A percentile compares a stretch with the other conserved stretches of the same genome.
phyloP scores from a whole-genome alignment of 2,888 invertebrate genomes.

The Polyommatus icarus region DNA sequence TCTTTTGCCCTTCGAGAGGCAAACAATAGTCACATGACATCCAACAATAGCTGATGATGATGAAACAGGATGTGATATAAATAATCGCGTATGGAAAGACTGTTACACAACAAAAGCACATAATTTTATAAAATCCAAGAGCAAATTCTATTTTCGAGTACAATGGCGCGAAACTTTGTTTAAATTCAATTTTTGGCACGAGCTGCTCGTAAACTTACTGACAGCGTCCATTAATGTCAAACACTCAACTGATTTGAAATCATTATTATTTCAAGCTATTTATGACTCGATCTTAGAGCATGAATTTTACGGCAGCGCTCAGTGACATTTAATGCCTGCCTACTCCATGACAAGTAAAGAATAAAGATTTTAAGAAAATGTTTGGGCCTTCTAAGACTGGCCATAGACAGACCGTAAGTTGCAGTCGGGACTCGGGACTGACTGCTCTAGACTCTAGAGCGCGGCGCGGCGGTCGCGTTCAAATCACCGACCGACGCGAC shows the following conservation, averaged over 20 bases:
- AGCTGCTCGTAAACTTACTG: conserved; percentile 32
- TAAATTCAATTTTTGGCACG: conserved; percentile 35
- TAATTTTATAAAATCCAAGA: conserved; percentile 38
- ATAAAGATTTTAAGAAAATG: too few species aligned
- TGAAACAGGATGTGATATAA: conserved; percentile 4
- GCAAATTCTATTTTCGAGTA: conserved; percentile 35
- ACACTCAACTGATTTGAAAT: conserved; percentile 4
- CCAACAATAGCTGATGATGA: conserved; percentile 1
- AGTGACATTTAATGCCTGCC: too few species aligned
- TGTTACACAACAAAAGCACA: conserved; percentile 20
- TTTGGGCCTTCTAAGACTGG: too few species aligned
- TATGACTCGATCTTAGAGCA: neutral
- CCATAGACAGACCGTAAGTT: too few species aligned
- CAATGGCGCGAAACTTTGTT: conserved; percentile 37
- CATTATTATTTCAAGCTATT: conserved; percentile 8
- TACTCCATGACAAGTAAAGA: too few species aligned
- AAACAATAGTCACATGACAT: neutral
- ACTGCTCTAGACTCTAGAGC: too few species aligned
- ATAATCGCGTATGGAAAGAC: neutral
- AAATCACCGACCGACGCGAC: too few species aligned
- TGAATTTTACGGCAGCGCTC: neutral
- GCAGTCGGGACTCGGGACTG: too few species aligned
- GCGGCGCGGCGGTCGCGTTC: too few species aligned
- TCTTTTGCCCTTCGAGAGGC: neutral
- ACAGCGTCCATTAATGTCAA: conserved; percentile 32